Percentiles rank a stretch among this genome's conserved stretches.
Evolutionary conservation across 2,113 vertebrate genomes (phyloP).

Genomic region (Hassar affinis): DNA sequence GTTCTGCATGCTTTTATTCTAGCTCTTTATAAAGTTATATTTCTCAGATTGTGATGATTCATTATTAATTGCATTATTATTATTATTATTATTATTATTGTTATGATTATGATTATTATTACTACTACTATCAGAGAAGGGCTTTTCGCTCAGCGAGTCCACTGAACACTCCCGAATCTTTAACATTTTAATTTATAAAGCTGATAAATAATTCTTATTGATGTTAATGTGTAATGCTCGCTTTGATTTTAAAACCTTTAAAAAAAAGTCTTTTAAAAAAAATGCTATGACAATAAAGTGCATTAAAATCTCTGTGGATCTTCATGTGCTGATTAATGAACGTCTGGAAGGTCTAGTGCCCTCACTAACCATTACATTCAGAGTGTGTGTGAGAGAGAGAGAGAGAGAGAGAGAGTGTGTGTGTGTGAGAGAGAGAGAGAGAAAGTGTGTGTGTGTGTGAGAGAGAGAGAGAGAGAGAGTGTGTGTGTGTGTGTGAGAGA

Average conservation of each 20-base stretch:
- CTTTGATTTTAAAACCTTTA: slow-evolving; percentile 35
- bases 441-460: too few species aligned
- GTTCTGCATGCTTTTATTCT: slow-evolving; percentile 71
- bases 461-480: too few species aligned
- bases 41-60: slow-evolving; percentile 50
- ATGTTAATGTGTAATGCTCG: slow-evolving; percentile 44
- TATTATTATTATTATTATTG: slow-evolving; percentile 40
- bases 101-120: slow-evolving; percentile 3
- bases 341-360: background rate
- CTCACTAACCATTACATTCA: background rate
- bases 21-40: slow-evolving; percentile 61
- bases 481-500: too few species aligned
- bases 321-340: slow-evolving; percentile 11
- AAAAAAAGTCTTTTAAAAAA: slow-evolving; percentile 32
- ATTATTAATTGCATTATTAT: slow-evolving; percentile 40
- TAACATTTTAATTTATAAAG: slow-evolving; percentile 34
- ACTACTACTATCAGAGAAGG: slow-evolving; percentile 21
- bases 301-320: slow-evolving; percentile 18
- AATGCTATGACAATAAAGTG: slow-evolving; percentile 40
- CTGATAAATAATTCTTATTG: slow-evolving; percentile 38
- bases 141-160: slow-evolving; percentile 41
- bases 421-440: too few species aligned
- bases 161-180: slow-evolving; percentile 31
- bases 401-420: too few species aligned
- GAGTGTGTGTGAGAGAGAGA: too few species aligned